phyloP scores from a whole-genome alignment of 2,797 vertebrate species.

The Avahi laniger region DNA sequence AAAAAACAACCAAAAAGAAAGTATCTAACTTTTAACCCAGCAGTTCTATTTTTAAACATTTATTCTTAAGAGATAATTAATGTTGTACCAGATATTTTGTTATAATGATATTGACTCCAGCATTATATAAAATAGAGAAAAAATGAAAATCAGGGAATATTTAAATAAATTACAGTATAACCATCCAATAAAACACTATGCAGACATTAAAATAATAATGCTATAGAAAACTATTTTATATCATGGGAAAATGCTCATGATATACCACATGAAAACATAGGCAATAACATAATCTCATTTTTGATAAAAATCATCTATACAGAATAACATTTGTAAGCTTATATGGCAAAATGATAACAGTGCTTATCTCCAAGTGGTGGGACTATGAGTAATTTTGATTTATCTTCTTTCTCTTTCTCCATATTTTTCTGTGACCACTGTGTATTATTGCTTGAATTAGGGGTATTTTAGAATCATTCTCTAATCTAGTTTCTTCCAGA shows the following conservation, averaged over 20 bases:
- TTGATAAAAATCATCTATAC: not conserved
- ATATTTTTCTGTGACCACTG: not conserved
- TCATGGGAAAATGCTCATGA: not conserved
- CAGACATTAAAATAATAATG: not conserved
- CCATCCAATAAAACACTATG: not conserved
- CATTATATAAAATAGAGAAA: not conserved
- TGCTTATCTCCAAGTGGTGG: not conserved
- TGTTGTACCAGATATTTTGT: not conserved
- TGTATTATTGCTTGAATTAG: not conserved
- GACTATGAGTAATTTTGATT: not conserved
- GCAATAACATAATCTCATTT: not conserved
- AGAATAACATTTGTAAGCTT: not conserved
- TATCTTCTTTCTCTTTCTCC: not conserved
- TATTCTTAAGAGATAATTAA: not conserved
- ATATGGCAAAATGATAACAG: not conserved
- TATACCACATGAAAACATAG: not conserved
- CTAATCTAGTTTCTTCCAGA: not conserved
- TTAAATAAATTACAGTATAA: not conserved
- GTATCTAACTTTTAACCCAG: not conserved
- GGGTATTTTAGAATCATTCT: not conserved
- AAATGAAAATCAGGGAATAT: not conserved
- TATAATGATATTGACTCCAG: not conserved
- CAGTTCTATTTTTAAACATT: not conserved
- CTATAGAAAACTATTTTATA: not conserved
- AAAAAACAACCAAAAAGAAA: not conserved